Evolutionary conservation across 2,797 vertebrate genomes (phyloP).

Genomic region (Sphaeramia orbicularis): DNA sequence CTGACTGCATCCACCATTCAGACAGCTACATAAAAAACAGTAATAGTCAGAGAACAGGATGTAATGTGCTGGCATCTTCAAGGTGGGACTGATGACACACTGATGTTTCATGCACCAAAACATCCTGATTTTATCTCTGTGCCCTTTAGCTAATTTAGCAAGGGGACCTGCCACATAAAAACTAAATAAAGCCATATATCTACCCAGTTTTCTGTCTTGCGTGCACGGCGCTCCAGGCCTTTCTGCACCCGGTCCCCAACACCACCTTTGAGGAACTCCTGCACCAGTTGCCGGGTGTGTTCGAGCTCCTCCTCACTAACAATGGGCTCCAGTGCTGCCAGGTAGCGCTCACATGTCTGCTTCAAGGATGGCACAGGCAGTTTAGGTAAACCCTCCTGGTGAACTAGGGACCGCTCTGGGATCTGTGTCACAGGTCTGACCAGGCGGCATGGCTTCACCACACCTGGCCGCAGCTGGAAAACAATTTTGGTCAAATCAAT

Average conservation of each 20-base stretch:
- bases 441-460: constrained; percentile 82
- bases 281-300: constrained; percentile 88
- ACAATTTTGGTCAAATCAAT: background rate
- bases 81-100: background rate
- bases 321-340: constrained; percentile 90
- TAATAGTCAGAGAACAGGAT: constrained; percentile 11
- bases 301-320: constrained; percentile 91
- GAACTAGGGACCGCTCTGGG: constrained; percentile 83
- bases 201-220: constrained; percentile 97
- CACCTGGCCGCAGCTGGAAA: constrained; percentile 75
- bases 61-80: background rate
- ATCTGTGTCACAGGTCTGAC: constrained; percentile 84
- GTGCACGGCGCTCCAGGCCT: constrained; percentile 91
- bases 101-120: background rate
- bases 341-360: constrained; percentile 92
- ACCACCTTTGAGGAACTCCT: constrained; percentile 90
- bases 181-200: constrained; percentile 27
- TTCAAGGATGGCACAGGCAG: constrained; percentile 92
- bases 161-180: background rate
- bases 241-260: constrained; percentile 95
- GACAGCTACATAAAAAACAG: constrained; percentile 83
- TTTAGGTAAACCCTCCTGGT: constrained; percentile 90
- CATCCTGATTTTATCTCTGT: constrained; percentile 1
- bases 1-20: constrained; percentile 97
- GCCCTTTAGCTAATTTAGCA: background rate